Evolutionary conservation across 2,797 vertebrate genomes (phyloP).

Genomic region (Morelia viridis): DNA sequence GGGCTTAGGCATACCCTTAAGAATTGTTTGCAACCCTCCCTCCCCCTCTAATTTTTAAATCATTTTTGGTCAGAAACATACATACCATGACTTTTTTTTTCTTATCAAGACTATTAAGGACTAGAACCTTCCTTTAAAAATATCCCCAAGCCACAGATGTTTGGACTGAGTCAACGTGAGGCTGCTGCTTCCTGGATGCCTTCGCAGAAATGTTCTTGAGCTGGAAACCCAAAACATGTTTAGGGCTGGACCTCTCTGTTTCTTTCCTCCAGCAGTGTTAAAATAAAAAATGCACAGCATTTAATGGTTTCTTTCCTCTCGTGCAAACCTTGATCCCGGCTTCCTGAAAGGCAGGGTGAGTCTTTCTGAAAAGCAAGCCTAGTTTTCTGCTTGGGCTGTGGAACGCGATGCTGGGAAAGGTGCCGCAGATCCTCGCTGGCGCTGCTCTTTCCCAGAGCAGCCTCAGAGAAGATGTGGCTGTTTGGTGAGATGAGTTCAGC

Average conservation of each 20-base stretch:
- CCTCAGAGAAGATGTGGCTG: too few relatives aligned
- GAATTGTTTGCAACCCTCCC: neutral
- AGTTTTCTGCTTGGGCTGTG: conserved; percentile 39
- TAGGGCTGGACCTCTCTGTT: neutral
- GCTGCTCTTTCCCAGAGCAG: too few relatives aligned
- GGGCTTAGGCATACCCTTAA: too few relatives aligned
- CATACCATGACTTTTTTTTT: neutral
- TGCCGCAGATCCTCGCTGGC: rapidly evolving
- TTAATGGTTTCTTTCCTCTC: conserved; percentile 38
- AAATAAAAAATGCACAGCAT: neutral
- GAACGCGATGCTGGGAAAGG: conserved; percentile 34
- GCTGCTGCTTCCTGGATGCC: neutral
- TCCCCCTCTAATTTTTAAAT: neutral
- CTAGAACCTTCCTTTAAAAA: neutral
- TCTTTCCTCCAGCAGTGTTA: neutral
- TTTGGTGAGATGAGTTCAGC: neutral
- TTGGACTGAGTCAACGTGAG: neutral
- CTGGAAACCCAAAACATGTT: neutral
- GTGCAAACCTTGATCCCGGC: conserved; percentile 23
- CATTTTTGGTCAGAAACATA: neutral
- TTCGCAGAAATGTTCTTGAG: neutral
- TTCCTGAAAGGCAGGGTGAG: conserved; percentile 41
- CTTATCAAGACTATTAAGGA: neutral
- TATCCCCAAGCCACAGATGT: neutral
- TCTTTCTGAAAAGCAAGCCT: conserved; percentile 3